Evolutionary conservation across 2,888 invertebrate species (phyloP), one percentile per base, ranked within the genome.

Genomic region (Drosophila siamana): DNA sequence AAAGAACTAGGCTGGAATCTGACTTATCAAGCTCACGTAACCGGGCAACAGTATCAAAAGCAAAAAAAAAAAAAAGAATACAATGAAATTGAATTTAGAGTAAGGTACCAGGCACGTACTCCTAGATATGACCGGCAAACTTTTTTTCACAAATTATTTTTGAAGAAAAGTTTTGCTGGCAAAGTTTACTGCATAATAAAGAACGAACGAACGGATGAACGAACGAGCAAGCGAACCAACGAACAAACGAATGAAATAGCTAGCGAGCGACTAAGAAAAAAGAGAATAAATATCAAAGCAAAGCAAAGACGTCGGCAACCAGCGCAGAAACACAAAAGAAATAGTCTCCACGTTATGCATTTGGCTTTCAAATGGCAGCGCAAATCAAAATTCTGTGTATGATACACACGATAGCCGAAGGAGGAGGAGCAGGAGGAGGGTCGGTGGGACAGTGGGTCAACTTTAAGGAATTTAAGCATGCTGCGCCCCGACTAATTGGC

Each of bases 171-270:
- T 80, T 85, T 85, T 77, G 68, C 72, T 69, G 64, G 62, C 74
- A 83, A 85, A 85, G 79, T 85, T 85, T 84, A 80, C 84, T 81
- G 84, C 81, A 84, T 81, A 86, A 84, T 81, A 85, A 85, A 82
- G 76, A 82, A 75, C 50, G 66, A 76, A 63, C 44, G 50, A 70
- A 57, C 30, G 50, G 33, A 52, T 48, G 57, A 63, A 62, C 56
- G 52, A 67, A 50, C 19, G 50, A 50, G 9, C 7, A 8, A 33
- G 19, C 19, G 24, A 16, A 26, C 46, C n/a, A n/a, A n/a, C 30
- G 50, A 38, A 52, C 51, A 54, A 63, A 62, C 56, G 52, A 67
- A 50, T 24, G 50, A 43, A 56, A 16, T 1, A 50, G 9, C 7
- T 7, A 33, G 19, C 19, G 24, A 16, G 44, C 46, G 28, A 28